phyloP scores from a whole-genome alignment of 2,888 invertebrate species.

The Leucoma salicis region DNA sequence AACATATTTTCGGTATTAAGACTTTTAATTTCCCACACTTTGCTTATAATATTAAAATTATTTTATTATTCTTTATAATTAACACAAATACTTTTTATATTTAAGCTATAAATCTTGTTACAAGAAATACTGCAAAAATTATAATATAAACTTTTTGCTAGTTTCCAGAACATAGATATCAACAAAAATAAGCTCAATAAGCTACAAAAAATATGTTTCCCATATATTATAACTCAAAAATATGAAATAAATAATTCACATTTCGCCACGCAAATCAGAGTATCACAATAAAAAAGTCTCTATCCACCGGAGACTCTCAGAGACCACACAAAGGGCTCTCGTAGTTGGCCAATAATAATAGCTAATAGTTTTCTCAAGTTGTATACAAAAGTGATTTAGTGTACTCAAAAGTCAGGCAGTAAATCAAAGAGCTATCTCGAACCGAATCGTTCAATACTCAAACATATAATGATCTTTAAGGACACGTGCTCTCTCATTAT shows the following conservation, averaged over 20 bases:
- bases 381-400: constrained; percentile 78
- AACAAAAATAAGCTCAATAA: constrained; percentile 30
- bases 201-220: constrained; percentile 27
- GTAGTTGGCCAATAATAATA: constrained; percentile 76
- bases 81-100: too few species aligned
- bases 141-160: constrained; percentile 15
- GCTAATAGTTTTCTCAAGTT: constrained; percentile 80
- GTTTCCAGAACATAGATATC: constrained; percentile 43
- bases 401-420: constrained; percentile 73
- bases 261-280: constrained; percentile 65
- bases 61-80: too few species aligned
- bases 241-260: constrained; percentile 50
- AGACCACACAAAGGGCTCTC: constrained; percentile 60
- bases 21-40: too few species aligned
- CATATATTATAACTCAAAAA: constrained; percentile 43
- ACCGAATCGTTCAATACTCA: constrained; percentile 54
- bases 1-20: too few species aligned
- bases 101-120: constrained; percentile 36
- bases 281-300: constrained; percentile 61
- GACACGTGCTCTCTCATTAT: constrained; percentile 78
- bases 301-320: constrained; percentile 39
- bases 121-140: constrained; percentile 5
- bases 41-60: too few species aligned
- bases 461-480: constrained; percentile 57
- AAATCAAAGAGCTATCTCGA: constrained; percentile 72